Percentiles rank a stretch among this genome's conserved stretches.
Evolutionary conservation across 2,888 invertebrate species (phyloP).

Genomic region (Laspeyria flexula): DNA sequence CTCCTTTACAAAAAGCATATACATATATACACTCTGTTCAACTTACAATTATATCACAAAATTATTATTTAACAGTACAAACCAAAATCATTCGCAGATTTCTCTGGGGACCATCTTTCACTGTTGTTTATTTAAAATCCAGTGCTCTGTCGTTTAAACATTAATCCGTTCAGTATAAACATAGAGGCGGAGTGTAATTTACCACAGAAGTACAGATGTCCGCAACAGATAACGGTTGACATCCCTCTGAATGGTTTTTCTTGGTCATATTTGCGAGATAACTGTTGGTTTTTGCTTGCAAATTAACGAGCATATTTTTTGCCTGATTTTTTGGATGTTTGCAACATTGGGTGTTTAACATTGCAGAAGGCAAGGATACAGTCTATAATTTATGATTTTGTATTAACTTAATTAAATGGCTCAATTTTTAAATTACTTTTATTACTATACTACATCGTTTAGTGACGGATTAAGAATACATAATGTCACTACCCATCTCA

Average conservation of each 20-base stretch:
- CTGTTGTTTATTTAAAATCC: neutral
- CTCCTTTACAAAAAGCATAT: too few species aligned
- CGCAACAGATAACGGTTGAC: slow-evolving; percentile 11
- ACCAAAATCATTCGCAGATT: neutral
- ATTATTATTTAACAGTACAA: too few species aligned
- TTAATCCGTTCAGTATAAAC: slow-evolving; percentile 10
- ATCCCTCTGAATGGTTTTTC: slow-evolving; percentile 6
- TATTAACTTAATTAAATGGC: too few species aligned
- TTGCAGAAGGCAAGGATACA: too few species aligned
- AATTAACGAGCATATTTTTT: neutral
- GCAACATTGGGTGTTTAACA: neutral
- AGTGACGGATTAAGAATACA: too few species aligned
- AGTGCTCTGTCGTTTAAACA: slow-evolving; percentile 12
- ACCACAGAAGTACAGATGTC: slow-evolving; percentile 18
- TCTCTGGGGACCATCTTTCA: neutral
- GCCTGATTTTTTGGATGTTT: neutral
- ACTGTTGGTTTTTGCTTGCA: slow-evolving; percentile 2
- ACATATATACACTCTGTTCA: too few species aligned
- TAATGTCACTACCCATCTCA: too few species aligned
- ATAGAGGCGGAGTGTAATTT: slow-evolving; percentile 1
- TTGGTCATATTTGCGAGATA: slow-evolving; percentile 9
- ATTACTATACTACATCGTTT: too few species aligned
- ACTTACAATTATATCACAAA: too few species aligned
- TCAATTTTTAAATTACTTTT: too few species aligned
- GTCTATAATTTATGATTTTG: too few species aligned